These are phyloP conservation scores for Toxonevra muliebris DNA, from an alignment of 2,888 invertebrate genomes.

Conservation along the genomic window DNA sequence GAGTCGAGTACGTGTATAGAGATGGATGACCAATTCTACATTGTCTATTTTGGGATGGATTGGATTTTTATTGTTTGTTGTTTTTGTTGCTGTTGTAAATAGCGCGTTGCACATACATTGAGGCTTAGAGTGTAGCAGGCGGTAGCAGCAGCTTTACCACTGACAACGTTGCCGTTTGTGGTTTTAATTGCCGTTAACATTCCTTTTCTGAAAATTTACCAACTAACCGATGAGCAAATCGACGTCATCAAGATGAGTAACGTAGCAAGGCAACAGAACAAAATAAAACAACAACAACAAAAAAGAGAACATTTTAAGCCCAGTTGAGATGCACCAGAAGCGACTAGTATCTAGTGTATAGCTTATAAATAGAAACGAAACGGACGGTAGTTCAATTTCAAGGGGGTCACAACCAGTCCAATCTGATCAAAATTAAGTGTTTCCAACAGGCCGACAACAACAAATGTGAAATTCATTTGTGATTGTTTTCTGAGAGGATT, in stretches of 20 bases:
- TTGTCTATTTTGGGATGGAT: background rate
- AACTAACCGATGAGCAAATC: background rate
- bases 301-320: no score
- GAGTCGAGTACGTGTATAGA: no score
- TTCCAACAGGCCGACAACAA: conserved; percentile 1
- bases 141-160: conserved; percentile 31
- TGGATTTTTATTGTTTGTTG: conserved; percentile 33
- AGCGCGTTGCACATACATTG: conserved; percentile 3
- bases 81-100: conserved; percentile 47
- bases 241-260: no score
- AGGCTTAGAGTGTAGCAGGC: background rate
- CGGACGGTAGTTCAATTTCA: no score
- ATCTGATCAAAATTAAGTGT: conserved; percentile 14
- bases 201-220: background rate
- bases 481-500: no score
- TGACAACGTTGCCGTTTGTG: conserved; percentile 50
- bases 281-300: background rate
- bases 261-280: no score
- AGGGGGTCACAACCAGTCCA: no score
- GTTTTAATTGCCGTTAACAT: conserved; percentile 57
- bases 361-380: no score
- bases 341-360: no score
- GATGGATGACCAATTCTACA: no score
- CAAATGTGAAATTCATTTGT: no score
- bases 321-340: no score